Conservation (phyloP, 2,888 invertebrate species). For the Atethmia centrago region DNA sequence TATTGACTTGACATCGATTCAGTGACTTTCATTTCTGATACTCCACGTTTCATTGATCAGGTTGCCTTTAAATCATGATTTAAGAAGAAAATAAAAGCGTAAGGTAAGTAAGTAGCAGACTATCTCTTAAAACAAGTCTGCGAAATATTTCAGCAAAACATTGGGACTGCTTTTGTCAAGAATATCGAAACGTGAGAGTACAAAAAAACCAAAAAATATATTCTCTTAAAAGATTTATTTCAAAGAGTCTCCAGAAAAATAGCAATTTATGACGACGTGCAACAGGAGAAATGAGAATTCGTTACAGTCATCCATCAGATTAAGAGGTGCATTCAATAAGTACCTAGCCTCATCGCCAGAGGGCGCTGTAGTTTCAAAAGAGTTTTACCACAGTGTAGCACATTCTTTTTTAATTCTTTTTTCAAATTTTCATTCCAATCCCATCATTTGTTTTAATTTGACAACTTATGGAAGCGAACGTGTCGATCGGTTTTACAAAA, state of each 20-base stretch:
- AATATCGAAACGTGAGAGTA: slow-evolving; percentile 18
- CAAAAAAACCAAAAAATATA: slow-evolving; percentile 29
- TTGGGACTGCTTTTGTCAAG: slow-evolving; percentile 16
- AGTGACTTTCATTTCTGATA: slow-evolving; percentile 54
- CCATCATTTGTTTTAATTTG: no score
- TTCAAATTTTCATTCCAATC: no score
- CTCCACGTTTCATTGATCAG: slow-evolving; percentile 47
- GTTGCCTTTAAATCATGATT: slow-evolving; percentile 38
- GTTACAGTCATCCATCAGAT: slow-evolving; percentile 59
- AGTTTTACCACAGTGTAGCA: no score
- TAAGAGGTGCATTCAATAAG: no score
- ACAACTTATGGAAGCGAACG: no score
- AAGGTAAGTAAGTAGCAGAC: slow-evolving; percentile 16
- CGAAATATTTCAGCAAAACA: slow-evolving; percentile 35
- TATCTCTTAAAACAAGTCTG: slow-evolving; percentile 24
- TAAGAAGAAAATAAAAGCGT: slow-evolving; percentile 55
- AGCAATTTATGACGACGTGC: slow-evolving; percentile 43
- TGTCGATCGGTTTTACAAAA: no score
- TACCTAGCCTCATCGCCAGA: no score
- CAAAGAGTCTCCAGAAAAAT: slow-evolving; percentile 50
- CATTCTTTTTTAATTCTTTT: no score
- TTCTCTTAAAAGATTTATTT: slow-evolving; percentile 40
- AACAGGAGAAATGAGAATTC: slow-evolving; percentile 53
- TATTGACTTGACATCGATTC: slow-evolving; percentile 50
- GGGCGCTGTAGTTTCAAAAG: no score